A percentile compares a stretch with the other conserved stretches of the same genome.
Conservation (phyloP, 2,113 vertebrate species). For the Nothobranchius kuhntae region DNA sequence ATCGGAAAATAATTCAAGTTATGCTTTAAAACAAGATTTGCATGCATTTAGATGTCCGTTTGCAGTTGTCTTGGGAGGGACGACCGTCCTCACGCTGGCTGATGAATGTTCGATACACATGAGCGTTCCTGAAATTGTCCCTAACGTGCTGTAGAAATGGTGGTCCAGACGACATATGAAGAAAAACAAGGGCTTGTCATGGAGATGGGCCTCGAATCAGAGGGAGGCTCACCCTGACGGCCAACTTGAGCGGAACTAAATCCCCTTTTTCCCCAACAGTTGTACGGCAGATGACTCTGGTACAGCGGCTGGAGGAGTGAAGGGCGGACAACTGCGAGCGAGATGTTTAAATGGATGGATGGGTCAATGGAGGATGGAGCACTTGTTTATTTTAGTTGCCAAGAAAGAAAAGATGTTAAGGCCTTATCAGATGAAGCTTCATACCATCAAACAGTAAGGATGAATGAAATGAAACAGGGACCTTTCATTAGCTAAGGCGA, state of each 20-base stretch:
- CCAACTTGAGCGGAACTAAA: no score
- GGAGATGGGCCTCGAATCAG: no score
- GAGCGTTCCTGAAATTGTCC: slow-evolving; percentile 49
- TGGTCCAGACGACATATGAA: slow-evolving; percentile 41
- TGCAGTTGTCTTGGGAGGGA: background rate
- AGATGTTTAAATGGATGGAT: slow-evolving; percentile 20
- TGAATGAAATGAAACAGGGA: background rate
- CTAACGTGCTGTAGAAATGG: slow-evolving; percentile 40
- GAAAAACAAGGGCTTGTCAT: no score
- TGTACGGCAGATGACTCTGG: no score
- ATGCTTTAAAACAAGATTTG: background rate
- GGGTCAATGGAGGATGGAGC: background rate
- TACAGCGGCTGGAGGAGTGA: no score
- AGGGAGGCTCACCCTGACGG: no score
- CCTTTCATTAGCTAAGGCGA: slow-evolving; percentile 18
- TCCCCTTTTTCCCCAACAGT: no score
- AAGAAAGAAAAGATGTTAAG: no score
- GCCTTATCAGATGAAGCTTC: background rate
- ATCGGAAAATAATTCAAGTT: background rate
- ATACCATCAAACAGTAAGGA: background rate
- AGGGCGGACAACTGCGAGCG: background rate
- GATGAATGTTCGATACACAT: background rate
- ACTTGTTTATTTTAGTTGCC: no score
- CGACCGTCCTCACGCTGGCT: background rate
- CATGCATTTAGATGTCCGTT: slow-evolving; percentile 9